A percentile compares a stretch with the other conserved stretches of the same genome.
Conservation (phyloP, 2,113 vertebrate genomes). For the Tiliqua scincoides region DNA sequence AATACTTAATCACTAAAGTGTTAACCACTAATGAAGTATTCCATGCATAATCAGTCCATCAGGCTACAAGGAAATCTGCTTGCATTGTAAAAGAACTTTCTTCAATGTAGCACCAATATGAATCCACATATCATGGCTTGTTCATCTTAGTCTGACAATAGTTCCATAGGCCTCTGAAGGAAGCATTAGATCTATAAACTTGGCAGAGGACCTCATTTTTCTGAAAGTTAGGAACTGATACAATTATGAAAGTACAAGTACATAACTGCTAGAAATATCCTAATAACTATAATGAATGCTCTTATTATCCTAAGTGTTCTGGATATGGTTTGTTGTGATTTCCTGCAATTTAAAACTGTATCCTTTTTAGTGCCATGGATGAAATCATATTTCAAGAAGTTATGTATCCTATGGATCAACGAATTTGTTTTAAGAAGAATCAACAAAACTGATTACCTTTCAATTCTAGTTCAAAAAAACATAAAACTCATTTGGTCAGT, state of each 20-base stretch:
- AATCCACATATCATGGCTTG: background rate
- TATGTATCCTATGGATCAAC: background rate
- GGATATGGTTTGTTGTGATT: background rate
- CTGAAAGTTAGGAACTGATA: conserved; percentile 14
- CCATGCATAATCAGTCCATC: background rate
- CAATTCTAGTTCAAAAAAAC: background rate
- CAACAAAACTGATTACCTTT: background rate
- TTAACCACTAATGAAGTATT: background rate
- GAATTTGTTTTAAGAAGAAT: background rate
- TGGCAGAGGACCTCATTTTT: background rate
- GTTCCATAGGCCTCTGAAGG: background rate
- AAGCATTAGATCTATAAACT: background rate
- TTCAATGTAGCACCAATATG: background rate
- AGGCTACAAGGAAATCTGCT: background rate
- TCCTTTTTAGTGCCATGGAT: conserved; percentile 1
- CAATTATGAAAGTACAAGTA: background rate
- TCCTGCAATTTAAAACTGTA: background rate
- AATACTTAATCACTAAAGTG: background rate
- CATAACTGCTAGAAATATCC: background rate
- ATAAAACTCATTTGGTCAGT: background rate
- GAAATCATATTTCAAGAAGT: background rate
- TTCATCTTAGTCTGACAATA: conserved; percentile 10
- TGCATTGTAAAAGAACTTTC: too few species aligned
- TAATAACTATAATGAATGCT: background rate
- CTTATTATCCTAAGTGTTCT: background rate